Conservation (phyloP, 2,888 invertebrate genomes). For the Pyrrhia umbra region DNA sequence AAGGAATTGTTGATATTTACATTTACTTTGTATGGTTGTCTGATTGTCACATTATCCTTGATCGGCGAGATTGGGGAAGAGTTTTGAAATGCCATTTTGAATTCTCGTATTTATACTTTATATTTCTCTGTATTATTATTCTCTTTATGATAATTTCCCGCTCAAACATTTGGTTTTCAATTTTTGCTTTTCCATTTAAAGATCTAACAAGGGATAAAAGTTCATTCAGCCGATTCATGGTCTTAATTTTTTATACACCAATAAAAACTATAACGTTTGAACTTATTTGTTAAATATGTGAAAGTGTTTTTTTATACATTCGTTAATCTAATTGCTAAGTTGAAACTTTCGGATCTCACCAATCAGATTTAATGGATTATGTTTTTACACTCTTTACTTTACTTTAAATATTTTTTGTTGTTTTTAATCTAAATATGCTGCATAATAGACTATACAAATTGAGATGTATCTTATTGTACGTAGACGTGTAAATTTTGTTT, state of each 20-base stretch:
- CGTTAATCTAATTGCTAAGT: conserved; percentile 32
- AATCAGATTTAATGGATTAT: conserved; percentile 34
- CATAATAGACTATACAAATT: not conserved
- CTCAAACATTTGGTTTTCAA: conserved; percentile 1
- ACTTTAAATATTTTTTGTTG: not conserved
- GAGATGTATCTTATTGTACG: too few species aligned
- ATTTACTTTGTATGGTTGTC: too few species aligned
- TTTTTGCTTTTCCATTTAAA: conserved; percentile 8
- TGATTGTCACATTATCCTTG: too few species aligned
- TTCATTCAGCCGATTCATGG: not conserved
- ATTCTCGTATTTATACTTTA: too few species aligned
- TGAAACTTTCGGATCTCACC: conserved; percentile 38
- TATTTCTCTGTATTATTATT: too few species aligned
- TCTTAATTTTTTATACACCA: not conserved
- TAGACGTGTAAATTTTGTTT: too few species aligned
- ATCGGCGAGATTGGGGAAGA: too few species aligned
- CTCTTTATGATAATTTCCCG: too few species aligned
- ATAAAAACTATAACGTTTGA: not conserved
- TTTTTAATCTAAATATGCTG: not conserved
- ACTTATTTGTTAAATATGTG: conserved; percentile 13
- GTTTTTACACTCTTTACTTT: conserved; percentile 26
- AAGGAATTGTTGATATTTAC: too few species aligned
- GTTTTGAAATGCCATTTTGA: too few species aligned
- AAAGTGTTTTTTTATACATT: conserved; percentile 48
- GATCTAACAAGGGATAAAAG: not conserved